Base-by-base conservation (phyloP, 2,797 vertebrate species). In the Pristis pectinata region DNA sequence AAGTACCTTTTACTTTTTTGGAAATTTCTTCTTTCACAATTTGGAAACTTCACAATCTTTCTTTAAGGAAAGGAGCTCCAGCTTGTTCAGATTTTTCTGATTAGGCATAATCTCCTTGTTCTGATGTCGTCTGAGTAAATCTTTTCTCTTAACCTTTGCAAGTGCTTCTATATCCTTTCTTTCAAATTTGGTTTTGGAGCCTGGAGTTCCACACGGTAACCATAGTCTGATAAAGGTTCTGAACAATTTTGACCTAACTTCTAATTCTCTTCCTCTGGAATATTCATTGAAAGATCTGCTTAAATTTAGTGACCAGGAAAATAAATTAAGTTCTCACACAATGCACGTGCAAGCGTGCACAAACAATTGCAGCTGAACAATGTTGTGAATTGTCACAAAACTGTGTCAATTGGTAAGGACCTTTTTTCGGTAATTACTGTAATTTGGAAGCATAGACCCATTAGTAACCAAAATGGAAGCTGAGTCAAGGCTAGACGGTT, bases 321-420 rank as follows among this genome's bases (percentile, higher is more conserved):
- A 64, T 30, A n/a, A 89, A 61, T 30, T 0, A 19, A 89, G 19
- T 37, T n/a, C 30, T n/a, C 74, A 37, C 34, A 37, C 70, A 1
- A 15, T 13, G 15, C 27, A 30, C 0, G 13, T 3, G 82, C 22
- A 53, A 24, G 1, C 3, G 27, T 53, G 9, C 49, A 8, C 24
- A 11, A 22, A 85, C 49, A 3, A 15, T 80, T 4, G 9, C 53
- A 87, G 49, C 53, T 34, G 83, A 87, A 87, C 53, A 30, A 61
- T 89, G 56, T 89, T 89, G 56, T 89, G 85, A 91, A 91, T 67
- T 19, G n/a, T 91, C 87, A 91, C 64, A n/a, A 91, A 91, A 91
- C 61, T 91, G 87, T 91, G 87, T 64, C 87, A 91, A 41, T 91
- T 91, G 61, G 59, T 67, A 67, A n/a, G 59, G 87, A 91, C 37